Evolutionary conservation across 2,797 vertebrate genomes (phyloP).

Genomic region (Hapalemur alaotrensis): DNA sequence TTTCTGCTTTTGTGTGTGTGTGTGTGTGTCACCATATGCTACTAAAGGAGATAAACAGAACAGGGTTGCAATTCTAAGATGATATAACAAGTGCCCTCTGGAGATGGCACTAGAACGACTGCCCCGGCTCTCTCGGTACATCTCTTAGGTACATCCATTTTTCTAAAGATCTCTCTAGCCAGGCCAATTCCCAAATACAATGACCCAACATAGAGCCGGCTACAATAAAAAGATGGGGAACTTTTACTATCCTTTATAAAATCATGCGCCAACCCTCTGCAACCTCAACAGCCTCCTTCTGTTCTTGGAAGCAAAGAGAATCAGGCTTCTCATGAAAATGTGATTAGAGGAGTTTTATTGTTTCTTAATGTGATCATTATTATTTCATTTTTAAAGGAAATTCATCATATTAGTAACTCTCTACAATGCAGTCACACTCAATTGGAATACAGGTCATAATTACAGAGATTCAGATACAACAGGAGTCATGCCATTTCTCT

Average conservation of each 20-base stretch:
- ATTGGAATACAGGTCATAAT: background rate
- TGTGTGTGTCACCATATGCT: background rate
- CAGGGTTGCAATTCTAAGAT: background rate
- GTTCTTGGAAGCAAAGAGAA: background rate
- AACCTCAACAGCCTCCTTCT: background rate
- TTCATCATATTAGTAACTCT: background rate
- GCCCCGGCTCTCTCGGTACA: rapidly evolving
- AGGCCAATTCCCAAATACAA: background rate
- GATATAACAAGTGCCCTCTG: background rate
- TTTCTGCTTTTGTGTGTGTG: background rate
- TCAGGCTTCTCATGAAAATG: background rate
- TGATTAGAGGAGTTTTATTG: background rate
- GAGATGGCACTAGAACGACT: background rate
- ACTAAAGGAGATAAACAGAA: background rate
- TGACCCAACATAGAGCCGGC: background rate
- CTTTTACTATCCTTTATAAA: background rate
- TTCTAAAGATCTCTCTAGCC: background rate
- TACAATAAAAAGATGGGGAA: background rate
- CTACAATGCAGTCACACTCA: background rate
- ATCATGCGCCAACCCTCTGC: background rate
- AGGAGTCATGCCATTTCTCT: background rate
- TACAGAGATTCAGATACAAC: background rate
- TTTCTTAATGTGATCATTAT: background rate
- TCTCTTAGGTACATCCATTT: background rate
- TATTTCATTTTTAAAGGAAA: background rate